Evolutionary conservation across 1,140 invertebrate genomes (phyloP), one percentile per base, ranked within the genome.

Genomic region (Aphelenchoides besseyi): DNA sequence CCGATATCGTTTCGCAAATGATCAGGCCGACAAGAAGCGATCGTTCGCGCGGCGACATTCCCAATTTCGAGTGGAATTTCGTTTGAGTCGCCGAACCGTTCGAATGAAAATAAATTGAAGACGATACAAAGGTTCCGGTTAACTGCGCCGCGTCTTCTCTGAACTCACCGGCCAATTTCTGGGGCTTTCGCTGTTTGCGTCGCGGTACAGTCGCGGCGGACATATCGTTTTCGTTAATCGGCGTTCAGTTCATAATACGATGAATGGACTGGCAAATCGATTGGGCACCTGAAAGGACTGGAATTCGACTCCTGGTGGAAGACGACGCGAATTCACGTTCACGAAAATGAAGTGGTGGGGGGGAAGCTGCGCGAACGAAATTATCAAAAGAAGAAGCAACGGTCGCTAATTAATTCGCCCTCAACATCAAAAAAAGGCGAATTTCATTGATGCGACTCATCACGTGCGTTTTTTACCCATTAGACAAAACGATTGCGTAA

Each of bases 181-280:
- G 26, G 12, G 55, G 55, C 55, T 59, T 59, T 23, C 5, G 5
- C 18, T 59, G 55, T 23, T 59, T 59, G 26, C 55, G 26, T 59
- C 55, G 55, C 18, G 55, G 55, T 12, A 33, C 55, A 59, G 55
- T 59, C 5, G 55, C 55, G 18, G 55, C 55, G 5, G 55, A 59
- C 55, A 59, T 59, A 8, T 33, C n/a, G 37, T 5, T 41, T n/a
- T 41, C 5, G n/a, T 41, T n/a, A 41, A 41, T n/a, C 5, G 37
- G 37, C 37, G 5, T 8, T 5, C 37, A 41, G 5, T 41, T 41
- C 5, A 41, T 5, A 5, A n/a, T 41, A n/a, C 37, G n/a, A 41
- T n/a, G n/a, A 41, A 8, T 41, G n/a, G n/a, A n/a, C n/a, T 5
- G n/a, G n/a, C 37, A 41, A n/a, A 41, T 41, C 5, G n/a, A n/a